Percentiles rank a stretch among this genome's conserved stretches.
phyloP scores from a whole-genome alignment of 2,888 invertebrate species.

The Clusia tigrina region DNA sequence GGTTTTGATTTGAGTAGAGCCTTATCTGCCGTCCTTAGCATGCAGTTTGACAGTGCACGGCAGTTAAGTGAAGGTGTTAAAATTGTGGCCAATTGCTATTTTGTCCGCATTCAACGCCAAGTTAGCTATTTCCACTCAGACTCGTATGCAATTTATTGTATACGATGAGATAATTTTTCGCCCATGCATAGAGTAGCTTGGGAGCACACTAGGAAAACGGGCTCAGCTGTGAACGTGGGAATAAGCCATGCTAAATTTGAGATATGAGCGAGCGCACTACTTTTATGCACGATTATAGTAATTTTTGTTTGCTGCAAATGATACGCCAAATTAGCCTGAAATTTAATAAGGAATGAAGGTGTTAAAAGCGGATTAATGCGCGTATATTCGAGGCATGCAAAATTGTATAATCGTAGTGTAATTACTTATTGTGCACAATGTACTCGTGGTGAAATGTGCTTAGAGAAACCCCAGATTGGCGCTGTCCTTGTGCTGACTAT shows the following conservation, averaged over 20 bases:
- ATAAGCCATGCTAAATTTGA: conserved; percentile 47
- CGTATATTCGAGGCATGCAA: too few relatives aligned
- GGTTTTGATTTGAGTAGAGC: conserved; percentile 1
- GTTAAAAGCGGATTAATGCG: conserved; percentile 26
- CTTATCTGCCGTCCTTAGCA: conserved; percentile 19
- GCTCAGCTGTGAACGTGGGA: conserved; percentile 52
- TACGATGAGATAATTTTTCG: conserved; percentile 15
- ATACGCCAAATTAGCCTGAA: conserved; percentile 1
- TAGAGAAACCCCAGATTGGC: too few relatives aligned
- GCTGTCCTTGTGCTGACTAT: too few relatives aligned
- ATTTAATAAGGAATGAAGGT: conserved; percentile 41
- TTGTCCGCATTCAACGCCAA: conserved; percentile 21
- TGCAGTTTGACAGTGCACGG: conserved; percentile 26
- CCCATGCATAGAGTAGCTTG: conserved; percentile 30
- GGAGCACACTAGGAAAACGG: conserved; percentile 15
- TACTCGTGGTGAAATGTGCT: too few relatives aligned
- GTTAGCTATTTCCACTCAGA: conserved; percentile 15
- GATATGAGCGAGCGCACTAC: conserved; percentile 52
- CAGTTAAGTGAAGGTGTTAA: conserved; percentile 55
- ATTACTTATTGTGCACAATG: too few relatives aligned
- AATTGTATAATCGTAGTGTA: too few relatives aligned
- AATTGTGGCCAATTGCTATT: conserved; percentile 52
- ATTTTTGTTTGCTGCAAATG: conserved; percentile 30
- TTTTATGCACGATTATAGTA: conserved; percentile 42
- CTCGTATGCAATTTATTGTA: neutral